Evolutionary conservation across 2,113 vertebrate genomes (phyloP).

Genomic region (Eulemur macaco): DNA sequence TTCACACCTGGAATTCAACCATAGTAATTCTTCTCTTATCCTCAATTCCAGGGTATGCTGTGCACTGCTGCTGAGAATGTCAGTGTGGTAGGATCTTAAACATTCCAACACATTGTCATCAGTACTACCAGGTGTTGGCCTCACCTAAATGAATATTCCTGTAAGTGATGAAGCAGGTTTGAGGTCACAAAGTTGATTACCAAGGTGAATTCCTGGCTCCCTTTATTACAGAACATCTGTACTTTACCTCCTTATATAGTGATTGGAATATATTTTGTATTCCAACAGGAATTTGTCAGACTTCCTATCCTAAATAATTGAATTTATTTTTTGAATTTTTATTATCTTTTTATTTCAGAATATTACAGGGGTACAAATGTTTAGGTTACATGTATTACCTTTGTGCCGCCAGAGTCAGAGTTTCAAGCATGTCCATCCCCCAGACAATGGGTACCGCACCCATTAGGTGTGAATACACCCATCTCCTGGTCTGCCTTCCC

Average conservation of each 20-base stretch:
- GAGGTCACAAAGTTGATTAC: conserved; percentile 2
- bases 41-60: not conserved
- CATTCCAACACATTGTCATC: conserved; percentile 55
- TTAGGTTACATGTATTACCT: too few species aligned
- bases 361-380: too few species aligned
- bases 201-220: conserved; percentile 14
- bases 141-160: not conserved
- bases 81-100: not conserved
- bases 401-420: too few species aligned
- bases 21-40: not conserved
- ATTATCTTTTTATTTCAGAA: too few species aligned
- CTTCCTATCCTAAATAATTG: not conserved
- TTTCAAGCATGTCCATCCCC: too few species aligned
- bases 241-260: not conserved
- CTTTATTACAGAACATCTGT: not conserved
- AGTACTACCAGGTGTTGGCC: not conserved
- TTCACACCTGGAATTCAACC: not conserved
- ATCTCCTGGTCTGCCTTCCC: too few species aligned
- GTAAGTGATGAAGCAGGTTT: conserved; percentile 7
- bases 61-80: not conserved
- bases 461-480: too few species aligned
- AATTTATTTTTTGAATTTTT: not conserved
- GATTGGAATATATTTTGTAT: conserved; percentile 4
- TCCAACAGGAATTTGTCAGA: not conserved
- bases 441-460: too few species aligned